Percentiles rank a stretch among this genome's conserved stretches.
Evolutionary conservation across 2,797 vertebrate genomes (phyloP).

Genomic region (Cephalopachus bancanus): DNA sequence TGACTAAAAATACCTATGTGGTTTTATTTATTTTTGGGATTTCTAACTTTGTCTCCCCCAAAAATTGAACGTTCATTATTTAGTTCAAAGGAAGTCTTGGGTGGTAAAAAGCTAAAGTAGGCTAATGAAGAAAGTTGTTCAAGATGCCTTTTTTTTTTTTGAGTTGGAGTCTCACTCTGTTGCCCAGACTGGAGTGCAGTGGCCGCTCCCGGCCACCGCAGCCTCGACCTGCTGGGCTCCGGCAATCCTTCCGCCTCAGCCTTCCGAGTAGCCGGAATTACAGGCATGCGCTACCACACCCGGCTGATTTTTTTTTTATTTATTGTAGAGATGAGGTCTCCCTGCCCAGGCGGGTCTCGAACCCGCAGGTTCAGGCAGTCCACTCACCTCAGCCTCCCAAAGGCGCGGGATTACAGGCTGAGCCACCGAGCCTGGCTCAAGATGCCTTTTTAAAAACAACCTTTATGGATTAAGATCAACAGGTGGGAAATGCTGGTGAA

Average conservation of each 20-base stretch:
- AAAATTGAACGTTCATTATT: constrained; percentile 20
- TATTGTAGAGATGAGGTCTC: neutral
- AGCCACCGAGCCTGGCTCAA: neutral
- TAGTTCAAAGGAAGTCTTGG: neutral
- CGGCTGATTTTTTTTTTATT: neutral
- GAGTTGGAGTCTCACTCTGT: neutral
- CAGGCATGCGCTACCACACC: neutral
- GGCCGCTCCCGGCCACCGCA: neutral
- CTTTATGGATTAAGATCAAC: constrained; percentile 3
- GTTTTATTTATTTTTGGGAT: neutral
- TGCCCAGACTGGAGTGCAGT: neutral
- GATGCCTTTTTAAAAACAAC: neutral
- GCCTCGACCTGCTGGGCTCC: neutral
- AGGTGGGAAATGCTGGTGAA: neutral
- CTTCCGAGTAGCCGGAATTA: too few relatives aligned
- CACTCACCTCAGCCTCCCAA: neutral
- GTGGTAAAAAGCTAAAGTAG: constrained; percentile 21
- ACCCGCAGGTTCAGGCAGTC: neutral
- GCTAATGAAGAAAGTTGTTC: constrained; percentile 33
- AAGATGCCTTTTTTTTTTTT: neutral
- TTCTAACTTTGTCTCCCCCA: neutral
- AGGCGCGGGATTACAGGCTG: neutral
- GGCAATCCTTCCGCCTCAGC: neutral
- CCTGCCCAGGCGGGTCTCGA: neutral
- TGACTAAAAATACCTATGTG: neutral